Evolutionary conservation across 1,140 invertebrate genomes (phyloP), one percentile per base, ranked within the genome.

Genomic region (Trichonephila clavipes): DNA sequence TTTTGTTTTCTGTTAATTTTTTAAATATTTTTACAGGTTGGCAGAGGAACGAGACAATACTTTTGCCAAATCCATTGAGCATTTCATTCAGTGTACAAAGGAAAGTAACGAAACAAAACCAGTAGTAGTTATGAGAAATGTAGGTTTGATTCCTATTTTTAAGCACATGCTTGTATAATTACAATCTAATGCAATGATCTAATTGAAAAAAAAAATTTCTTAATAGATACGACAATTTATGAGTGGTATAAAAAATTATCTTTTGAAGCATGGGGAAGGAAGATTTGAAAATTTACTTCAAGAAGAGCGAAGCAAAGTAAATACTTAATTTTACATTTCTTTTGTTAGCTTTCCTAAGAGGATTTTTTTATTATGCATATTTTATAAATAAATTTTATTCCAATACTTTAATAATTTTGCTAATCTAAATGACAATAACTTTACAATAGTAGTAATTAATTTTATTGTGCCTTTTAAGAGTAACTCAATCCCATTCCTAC

Each of bases 241-340:
- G 98, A 99, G 98, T 24, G 99, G 99, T 72, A 99, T 99, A 97
- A 99, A 99, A 95, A 99, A 99, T 95, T 99, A 99, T 95, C 96
- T 99, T 59, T 97, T 99, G 7, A 99, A 99, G 95, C 98, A 99
- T 95, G 98, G 98, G 2, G 98, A 99, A 95, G 97, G 97, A 94
- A 97, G 98, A 95, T 98, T 99, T 95, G 98, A 99, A 95, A 97
- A 97, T 94, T 97, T 99, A 95, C 98, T 99, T 12, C 98, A 99
- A 95, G 97, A 97, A 94, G 98, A 99, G 95, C 96, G 98, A 90
- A 96, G 97, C 44, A 98, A 98, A 96, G 97, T 98, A 77, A n/a
- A 28, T 88, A 21, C 28, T 59, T 0, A n/a, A 83, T 59, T 69
- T 51, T 5, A 1, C 10, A 10, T 51, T 12, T 19, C 2, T 69